These are phyloP conservation scores for Tricholauxania praeusta DNA, from an alignment of 2,888 invertebrate genomes.

Conservation along the genomic window DNA sequence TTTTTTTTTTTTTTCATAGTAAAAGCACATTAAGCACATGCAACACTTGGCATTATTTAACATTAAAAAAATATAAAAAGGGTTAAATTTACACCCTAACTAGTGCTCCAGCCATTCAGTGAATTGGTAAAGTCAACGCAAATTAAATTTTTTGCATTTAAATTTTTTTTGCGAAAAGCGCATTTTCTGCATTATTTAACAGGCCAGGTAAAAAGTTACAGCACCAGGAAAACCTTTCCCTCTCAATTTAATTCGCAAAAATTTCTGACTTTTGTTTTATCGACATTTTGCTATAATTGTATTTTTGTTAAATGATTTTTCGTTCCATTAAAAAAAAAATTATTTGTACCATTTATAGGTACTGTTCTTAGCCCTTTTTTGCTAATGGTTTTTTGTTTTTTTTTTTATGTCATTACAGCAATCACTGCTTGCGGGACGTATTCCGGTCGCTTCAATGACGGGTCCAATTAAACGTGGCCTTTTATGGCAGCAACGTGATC, in stretches of 20 bases:
- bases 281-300: too few species aligned
- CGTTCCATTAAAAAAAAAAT: too few species aligned
- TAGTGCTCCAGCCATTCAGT: too few species aligned
- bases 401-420: slow-evolving; percentile 58
- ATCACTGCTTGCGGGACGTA: slow-evolving; percentile 65
- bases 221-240: too few species aligned
- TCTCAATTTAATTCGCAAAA: too few species aligned
- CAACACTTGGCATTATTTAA: not conserved
- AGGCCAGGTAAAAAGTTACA: too few species aligned
- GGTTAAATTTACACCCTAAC: too few species aligned
- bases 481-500: slow-evolving; percentile 75
- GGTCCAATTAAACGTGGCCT: slow-evolving; percentile 75
- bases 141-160: slow-evolving; percentile 12
- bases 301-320: too few species aligned
- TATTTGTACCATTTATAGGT: not conserved
- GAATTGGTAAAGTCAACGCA: too few species aligned
- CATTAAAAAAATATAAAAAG: too few species aligned
- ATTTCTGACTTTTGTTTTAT: too few species aligned
- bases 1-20: not conserved
- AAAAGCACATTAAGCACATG: not conserved
- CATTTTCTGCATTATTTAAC: too few species aligned
- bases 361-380: not conserved
- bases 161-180: slow-evolving; percentile 1
- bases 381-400: slow-evolving; percentile 21
- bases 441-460: slow-evolving; percentile 69